Percentiles rank a stretch among this genome's conserved stretches.
phyloP scores from a whole-genome alignment of 2,113 vertebrate species.

The Lepus americanus region DNA sequence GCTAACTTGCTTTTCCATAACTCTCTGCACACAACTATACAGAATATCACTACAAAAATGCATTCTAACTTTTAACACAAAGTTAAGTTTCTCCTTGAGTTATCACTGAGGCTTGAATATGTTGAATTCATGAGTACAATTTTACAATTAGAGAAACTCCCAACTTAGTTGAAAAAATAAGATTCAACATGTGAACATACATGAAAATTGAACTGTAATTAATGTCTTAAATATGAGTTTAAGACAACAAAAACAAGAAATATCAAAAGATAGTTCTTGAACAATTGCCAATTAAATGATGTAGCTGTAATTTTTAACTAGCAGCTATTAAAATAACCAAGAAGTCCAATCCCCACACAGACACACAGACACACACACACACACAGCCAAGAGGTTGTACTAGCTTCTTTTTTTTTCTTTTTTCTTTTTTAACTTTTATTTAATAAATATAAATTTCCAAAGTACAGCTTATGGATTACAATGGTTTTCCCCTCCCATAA shows the following conservation, averaged over 20 bases:
- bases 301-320: slow-evolving; percentile 6
- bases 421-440: too few relatives aligned
- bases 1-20: background rate
- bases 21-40: background rate
- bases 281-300: background rate
- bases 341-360: background rate
- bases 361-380: too few relatives aligned
- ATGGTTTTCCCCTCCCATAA: too few relatives aligned
- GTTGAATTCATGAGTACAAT: slow-evolving; percentile 7
- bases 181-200: background rate
- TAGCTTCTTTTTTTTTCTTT: background rate
- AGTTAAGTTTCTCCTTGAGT: background rate
- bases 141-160: background rate
- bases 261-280: background rate
- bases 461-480: too few relatives aligned
- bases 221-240: slow-evolving; percentile 36
- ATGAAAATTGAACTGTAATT: slow-evolving; percentile 33
- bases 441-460: too few relatives aligned
- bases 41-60: background rate
- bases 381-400: background rate
- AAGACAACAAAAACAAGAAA: background rate
- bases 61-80: slow-evolving; percentile 52
- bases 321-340: background rate
- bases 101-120: slow-evolving; percentile 16
- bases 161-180: slow-evolving; percentile 31